A percentile compares a stretch with the other conserved stretches of the same genome.
Evolutionary conservation across 2,113 vertebrate species (phyloP).

Genomic region (Neodon shergylaensis): DNA sequence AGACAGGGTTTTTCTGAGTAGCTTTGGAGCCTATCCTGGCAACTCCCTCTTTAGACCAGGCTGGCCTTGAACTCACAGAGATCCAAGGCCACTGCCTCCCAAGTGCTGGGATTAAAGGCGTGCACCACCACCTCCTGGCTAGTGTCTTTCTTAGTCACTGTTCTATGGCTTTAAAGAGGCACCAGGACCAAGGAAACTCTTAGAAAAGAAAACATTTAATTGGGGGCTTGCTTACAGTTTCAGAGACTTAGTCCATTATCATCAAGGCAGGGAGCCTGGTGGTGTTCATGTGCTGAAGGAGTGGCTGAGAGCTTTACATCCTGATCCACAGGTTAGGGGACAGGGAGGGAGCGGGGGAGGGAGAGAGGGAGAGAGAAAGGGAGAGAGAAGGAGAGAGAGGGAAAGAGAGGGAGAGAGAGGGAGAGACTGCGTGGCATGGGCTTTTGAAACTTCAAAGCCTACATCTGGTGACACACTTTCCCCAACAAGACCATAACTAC

Average conservation of each 20-base stretch:
- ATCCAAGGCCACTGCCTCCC: too few relatives aligned
- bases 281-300: too few relatives aligned
- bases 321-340: too few relatives aligned
- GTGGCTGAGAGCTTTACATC: neutral
- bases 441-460: neutral
- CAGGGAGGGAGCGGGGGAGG: too few relatives aligned
- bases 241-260: neutral
- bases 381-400: neutral
- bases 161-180: neutral
- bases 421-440: neutral
- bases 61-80: too few relatives aligned
- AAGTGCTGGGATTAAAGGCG: too few relatives aligned
- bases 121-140: too few relatives aligned
- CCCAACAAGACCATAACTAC: neutral
- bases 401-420: too few relatives aligned
- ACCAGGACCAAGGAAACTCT: neutral
- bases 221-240: neutral
- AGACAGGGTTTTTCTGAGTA: too few relatives aligned
- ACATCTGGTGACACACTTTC: neutral
- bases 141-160: neutral
- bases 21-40: too few relatives aligned
- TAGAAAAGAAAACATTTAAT: neutral
- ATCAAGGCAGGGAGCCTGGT: neutral
- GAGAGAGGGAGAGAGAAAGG: too few relatives aligned
- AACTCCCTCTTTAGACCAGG: too few relatives aligned